Evolutionary conservation across 2,113 vertebrate species (phyloP).

Genomic region (Sturnira hondurensis): DNA sequence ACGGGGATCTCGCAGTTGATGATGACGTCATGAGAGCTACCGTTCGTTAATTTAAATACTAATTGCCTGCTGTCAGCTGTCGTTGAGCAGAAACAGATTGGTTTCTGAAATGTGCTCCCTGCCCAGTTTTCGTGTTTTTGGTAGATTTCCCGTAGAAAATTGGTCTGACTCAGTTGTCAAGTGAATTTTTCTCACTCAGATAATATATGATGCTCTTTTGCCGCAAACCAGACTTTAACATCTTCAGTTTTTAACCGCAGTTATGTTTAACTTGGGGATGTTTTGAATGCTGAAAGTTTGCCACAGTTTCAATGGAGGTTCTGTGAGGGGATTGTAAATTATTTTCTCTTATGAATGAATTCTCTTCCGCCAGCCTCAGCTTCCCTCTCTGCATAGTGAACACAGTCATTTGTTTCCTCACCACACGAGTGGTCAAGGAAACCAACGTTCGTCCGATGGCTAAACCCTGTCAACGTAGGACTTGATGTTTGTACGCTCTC

Average conservation of each 20-base stretch:
- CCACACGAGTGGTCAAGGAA: background rate
- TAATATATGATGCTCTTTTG: background rate
- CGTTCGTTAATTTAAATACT: background rate
- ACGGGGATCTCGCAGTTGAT: background rate
- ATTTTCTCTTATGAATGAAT: background rate
- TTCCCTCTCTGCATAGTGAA: background rate
- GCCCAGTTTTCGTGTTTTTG: background rate
- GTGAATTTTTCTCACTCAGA: slow-evolving; percentile 37
- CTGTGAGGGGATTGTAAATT: background rate
- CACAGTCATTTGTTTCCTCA: background rate
- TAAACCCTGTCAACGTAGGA: background rate
- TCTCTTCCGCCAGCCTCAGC: background rate
- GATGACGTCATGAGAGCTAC: background rate
- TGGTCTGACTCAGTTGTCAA: slow-evolving; percentile 64
- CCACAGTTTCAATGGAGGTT: background rate
- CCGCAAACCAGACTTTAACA: slow-evolving; percentile 26
- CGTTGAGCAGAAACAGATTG: background rate
- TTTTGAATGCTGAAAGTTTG: slow-evolving; percentile 16
- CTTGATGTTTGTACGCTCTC: background rate
- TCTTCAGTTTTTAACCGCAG: slow-evolving; percentile 38
- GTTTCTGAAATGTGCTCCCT: background rate
- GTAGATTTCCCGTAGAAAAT: slow-evolving; percentile 44
- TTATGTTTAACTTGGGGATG: background rate
- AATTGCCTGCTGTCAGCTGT: background rate
- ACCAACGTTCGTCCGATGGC: background rate